phyloP scores from a whole-genome alignment of 2,797 vertebrate species.

The Meda fulgida region DNA sequence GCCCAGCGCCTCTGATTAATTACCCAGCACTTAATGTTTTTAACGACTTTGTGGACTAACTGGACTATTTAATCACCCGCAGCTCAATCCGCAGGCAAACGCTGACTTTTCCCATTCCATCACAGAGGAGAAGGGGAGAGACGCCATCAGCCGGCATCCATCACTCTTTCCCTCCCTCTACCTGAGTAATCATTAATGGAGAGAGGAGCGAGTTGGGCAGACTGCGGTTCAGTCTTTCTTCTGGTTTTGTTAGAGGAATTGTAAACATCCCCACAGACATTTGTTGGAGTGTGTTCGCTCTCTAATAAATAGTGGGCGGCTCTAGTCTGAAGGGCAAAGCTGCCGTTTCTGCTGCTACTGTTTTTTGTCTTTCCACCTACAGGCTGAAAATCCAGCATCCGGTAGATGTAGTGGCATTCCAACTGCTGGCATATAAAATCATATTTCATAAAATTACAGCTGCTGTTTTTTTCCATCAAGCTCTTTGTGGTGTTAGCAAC shows the following conservation, averaged over 20 bases:
- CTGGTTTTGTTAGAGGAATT: constrained; percentile 54
- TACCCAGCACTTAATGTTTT: constrained; percentile 68
- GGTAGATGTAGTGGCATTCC: constrained; percentile 4
- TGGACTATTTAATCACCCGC: constrained; percentile 67
- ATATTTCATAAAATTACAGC: constrained; percentile 26
- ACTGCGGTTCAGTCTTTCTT: constrained; percentile 32
- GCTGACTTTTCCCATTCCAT: constrained; percentile 61
- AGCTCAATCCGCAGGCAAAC: constrained; percentile 62
- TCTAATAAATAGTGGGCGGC: constrained; percentile 35
- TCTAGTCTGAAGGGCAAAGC: constrained; percentile 44
- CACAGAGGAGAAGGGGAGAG: constrained; percentile 35
- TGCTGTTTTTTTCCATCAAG: background rate
- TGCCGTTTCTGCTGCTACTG: constrained; percentile 8
- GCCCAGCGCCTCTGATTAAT: constrained; percentile 64
- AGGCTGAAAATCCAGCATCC: constrained; percentile 11
- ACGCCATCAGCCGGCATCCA: constrained; percentile 53
- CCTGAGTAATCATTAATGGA: constrained; percentile 54
- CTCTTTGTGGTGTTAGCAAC: constrained; percentile 25
- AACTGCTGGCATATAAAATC: constrained; percentile 2
- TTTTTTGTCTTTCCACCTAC: constrained; percentile 16
- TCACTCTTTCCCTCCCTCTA: constrained; percentile 50
- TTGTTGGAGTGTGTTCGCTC: constrained; percentile 32
- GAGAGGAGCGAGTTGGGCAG: constrained; percentile 13
- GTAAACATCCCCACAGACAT: constrained; percentile 48
- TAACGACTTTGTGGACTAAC: constrained; percentile 68